Conservation (phyloP, 2,113 vertebrate species). For the Ammodramus savannarum region DNA sequence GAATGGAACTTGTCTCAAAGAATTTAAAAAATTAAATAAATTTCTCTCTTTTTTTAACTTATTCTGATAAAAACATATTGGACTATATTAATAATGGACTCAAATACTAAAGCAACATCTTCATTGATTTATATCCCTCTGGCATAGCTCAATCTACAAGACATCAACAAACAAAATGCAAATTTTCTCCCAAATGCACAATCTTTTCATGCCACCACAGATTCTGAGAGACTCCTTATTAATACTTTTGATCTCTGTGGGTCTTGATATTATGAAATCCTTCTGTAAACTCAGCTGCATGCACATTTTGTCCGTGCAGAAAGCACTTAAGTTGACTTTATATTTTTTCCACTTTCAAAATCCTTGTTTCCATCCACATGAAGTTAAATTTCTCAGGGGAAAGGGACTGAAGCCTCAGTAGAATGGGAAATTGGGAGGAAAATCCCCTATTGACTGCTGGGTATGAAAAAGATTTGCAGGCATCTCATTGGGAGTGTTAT, state of each 20-base stretch:
- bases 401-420: slow-evolving; percentile 2
- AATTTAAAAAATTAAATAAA: neutral
- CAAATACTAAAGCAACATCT: neutral
- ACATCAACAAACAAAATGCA: slow-evolving; percentile 2
- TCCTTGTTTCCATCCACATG: neutral
- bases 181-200: neutral
- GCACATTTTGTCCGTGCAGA: neutral
- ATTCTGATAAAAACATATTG: neutral
- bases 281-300: slow-evolving; percentile 37
- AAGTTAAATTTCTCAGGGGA: slow-evolving; percentile 11
- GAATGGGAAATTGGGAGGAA: slow-evolving; percentile 41
- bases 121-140: slow-evolving; percentile 58
- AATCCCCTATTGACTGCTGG: slow-evolving; percentile 22
- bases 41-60: neutral
- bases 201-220: slow-evolving; percentile 33
- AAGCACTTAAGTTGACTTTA: slow-evolving; percentile 35
- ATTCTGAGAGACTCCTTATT: slow-evolving; percentile 7
- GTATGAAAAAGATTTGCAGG: slow-evolving; percentile 16
- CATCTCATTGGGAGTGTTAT: neutral
- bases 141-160: slow-evolving; percentile 37
- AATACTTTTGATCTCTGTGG: slow-evolving; percentile 52
- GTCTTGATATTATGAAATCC: slow-evolving; percentile 32
- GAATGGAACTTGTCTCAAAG: neutral
- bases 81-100: neutral
- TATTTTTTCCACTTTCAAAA: neutral